A percentile compares a stretch with the other conserved stretches of the same genome.
These are phyloP conservation scores for Salmo trutta DNA, from an alignment of 2,797 vertebrate species.

Conservation along the genomic window DNA sequence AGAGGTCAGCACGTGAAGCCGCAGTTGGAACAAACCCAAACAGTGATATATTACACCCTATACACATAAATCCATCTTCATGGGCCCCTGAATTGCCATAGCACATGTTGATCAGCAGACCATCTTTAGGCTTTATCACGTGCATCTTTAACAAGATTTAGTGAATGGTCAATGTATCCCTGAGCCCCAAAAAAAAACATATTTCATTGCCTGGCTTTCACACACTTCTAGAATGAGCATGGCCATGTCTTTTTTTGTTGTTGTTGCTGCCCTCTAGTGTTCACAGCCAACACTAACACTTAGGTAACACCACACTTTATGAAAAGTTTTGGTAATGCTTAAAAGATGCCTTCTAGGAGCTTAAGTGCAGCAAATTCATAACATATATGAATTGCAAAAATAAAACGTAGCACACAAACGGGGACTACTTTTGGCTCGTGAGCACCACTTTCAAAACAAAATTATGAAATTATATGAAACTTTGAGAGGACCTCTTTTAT, in stretches of 20 bases:
- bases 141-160: neutral
- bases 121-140: neutral
- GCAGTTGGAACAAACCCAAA: neutral
- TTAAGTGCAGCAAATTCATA: no score
- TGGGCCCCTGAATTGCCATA: neutral
- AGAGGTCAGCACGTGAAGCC: neutral
- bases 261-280: slow-evolving; percentile 36
- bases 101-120: neutral
- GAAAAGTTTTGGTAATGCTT: neutral
- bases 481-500: no score
- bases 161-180: neutral
- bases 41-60: neutral
- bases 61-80: neutral
- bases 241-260: neutral
- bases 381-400: no score
- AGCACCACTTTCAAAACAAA: no score
- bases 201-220: neutral
- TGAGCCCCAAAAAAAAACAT: neutral
- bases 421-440: no score
- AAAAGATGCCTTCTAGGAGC: no score
- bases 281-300: neutral
- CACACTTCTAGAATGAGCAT: neutral
- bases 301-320: neutral
- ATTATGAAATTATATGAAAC: no score
- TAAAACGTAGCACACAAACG: no score